Base-by-base conservation (phyloP, 1,140 invertebrate genomes). In the Drosophila repleta region DNA sequence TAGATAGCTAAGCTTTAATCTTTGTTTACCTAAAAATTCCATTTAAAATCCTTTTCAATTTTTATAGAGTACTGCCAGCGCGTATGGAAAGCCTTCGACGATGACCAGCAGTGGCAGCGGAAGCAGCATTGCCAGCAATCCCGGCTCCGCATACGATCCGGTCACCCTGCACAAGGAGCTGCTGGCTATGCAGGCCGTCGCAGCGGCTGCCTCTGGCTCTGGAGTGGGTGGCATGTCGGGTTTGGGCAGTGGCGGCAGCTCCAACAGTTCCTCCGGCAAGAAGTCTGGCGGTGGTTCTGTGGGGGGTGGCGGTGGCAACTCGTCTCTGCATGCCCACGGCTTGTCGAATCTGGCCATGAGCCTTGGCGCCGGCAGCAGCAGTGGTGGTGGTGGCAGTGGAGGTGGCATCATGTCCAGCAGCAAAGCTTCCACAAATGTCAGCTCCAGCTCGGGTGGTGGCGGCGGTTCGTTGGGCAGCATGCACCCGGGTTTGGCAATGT, bases 101-200 rank as follows among this genome's bases (percentile, higher is more conserved):
- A 74, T 91, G 74, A 78, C 83, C 13, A 88, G 80, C 68, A 83
- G 78, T 56, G 64, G 68, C 18, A 52, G 68, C 13, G 53, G 35
- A 26, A 66, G 37, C 39, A 85, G 77, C 52, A 45, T 91, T 74
- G 55, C 71, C 0, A 82, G 84, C 10, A 87, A 83, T 63, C 79
- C 90, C 0, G 79, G 82, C 0, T 91, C 90, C 4, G 90, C 90
- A 10, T 92, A 92, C 56, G 91, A 91, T 79, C 90, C 90, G 13
- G 90, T 91, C 18, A 89, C 78, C 13, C 65, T 92, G 62, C 91
- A 92, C 68, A 92, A 92, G 68, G 91, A 92, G 63, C 62, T 92
- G 52, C 60, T 92, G 57, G 91, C 91, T 45, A 92, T 92, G 81
- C 90, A 92, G 77, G 89, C 89, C 15, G 90, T 91, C n/a, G 90